These are phyloP conservation scores for Agapostemon virescens DNA, from an alignment of 2,888 invertebrate species.

Conservation along the genomic window DNA sequence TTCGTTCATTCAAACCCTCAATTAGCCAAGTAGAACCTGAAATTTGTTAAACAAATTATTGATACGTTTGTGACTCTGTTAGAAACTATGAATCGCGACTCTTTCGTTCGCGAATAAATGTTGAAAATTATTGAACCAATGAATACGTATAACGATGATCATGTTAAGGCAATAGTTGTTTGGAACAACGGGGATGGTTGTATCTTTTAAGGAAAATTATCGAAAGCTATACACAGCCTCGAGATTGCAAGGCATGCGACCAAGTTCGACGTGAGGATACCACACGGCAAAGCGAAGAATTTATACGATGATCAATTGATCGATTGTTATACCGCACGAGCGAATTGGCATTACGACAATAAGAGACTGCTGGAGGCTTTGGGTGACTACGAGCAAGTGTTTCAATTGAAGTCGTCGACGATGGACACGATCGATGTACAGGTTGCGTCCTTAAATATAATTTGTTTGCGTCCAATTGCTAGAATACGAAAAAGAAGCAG, in stretches of 20 bases:
- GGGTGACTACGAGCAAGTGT: constrained; percentile 65
- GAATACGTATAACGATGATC: not conserved
- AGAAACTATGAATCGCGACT: too few species aligned
- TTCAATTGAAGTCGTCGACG: constrained; percentile 38
- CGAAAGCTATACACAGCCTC: constrained; percentile 57
- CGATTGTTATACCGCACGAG: constrained; percentile 55
- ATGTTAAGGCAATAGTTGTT: not conserved
- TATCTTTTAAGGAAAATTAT: constrained; percentile 55
- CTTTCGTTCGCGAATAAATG: too few species aligned
- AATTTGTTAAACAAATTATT: too few species aligned
- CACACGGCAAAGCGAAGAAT: not conserved
- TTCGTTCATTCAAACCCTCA: not conserved
- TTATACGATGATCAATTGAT: constrained; percentile 51
- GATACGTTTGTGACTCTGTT: too few species aligned
- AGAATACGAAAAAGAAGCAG: too few species aligned
- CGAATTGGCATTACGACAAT: constrained; percentile 41
- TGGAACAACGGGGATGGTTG: not conserved
- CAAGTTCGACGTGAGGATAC: constrained; percentile 38
- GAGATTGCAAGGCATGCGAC: constrained; percentile 56
- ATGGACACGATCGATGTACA: constrained; percentile 37
- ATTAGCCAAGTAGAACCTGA: not conserved
- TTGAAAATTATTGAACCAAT: too few species aligned
- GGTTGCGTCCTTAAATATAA: constrained; percentile 44
- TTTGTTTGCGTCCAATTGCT: too few species aligned
- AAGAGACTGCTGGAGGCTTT: constrained; percentile 52